These are phyloP conservation scores for Drosophila algonquin DNA, from an alignment of 2,888 invertebrate genomes.

Conservation along the genomic window DNA sequence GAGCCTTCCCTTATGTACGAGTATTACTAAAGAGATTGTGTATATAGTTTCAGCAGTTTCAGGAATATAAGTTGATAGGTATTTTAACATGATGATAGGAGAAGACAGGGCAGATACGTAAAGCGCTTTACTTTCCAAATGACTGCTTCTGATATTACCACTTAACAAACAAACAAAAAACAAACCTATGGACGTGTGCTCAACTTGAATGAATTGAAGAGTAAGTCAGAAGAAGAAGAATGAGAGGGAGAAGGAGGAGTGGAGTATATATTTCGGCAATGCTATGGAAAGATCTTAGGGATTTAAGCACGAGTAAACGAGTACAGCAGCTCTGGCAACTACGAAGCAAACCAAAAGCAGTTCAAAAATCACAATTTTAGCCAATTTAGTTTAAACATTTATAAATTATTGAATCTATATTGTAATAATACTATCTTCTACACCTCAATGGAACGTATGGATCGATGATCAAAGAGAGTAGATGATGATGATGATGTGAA, in stretches of 20 bases:
- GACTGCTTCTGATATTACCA: constrained; percentile 68
- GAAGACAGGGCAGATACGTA: constrained; percentile 16
- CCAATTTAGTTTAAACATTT: constrained; percentile 77
- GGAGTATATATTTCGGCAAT: constrained; percentile 44
- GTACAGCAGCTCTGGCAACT: constrained; percentile 55
- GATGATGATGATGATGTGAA: not conserved
- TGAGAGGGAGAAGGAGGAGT: not conserved
- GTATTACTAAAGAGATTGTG: constrained; percentile 28
- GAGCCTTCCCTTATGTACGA: constrained; percentile 8
- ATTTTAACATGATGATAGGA: constrained; percentile 40
- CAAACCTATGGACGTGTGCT: constrained; percentile 57
- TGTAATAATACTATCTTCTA: constrained; percentile 43
- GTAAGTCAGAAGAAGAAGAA: not conserved
- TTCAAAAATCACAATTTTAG: constrained; percentile 77
- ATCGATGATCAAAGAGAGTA: constrained; percentile 2
- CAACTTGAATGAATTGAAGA: constrained; percentile 52
- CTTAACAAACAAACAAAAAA: constrained; percentile 24
- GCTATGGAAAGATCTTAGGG: constrained; percentile 54
- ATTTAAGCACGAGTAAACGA: constrained; percentile 34
- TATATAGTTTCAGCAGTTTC: constrained; percentile 42
- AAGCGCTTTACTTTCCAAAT: constrained; percentile 46
- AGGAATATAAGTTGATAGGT: constrained; percentile 54
- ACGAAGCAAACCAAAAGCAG: constrained; percentile 79
- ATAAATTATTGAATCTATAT: constrained; percentile 63
- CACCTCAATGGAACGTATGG: constrained; percentile 41